Base-by-base conservation (phyloP, 2,113 vertebrate genomes). In the Corythornis cristatus region DNA sequence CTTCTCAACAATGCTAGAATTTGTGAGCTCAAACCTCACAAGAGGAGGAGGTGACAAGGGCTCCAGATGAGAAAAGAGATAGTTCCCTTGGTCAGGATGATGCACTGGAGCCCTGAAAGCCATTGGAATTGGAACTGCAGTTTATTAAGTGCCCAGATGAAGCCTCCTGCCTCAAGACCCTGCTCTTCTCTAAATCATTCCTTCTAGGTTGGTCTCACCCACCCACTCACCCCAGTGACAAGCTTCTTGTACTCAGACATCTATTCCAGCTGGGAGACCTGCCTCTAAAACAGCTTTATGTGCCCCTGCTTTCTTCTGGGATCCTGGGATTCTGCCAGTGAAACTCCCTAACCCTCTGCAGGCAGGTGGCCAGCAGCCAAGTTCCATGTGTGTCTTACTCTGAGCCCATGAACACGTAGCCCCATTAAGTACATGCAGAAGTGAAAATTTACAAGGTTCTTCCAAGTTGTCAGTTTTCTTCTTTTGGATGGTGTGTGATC, bases 351-450 rank as follows among this genome's bases (percentile, higher is more conserved):
- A 86, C 90, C n/a, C 89, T 66, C 50, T 86, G 7, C 72, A 96
- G 90, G 35, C 75, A 71, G 56, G 45, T 94, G 88, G 93, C 93
- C 35, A 88, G 83, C 78, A 83, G 90, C 86, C 90, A 94, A 86
- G 57, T 93, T 93, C 85, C 83, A 33, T 91, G 71, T 86, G 65
- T 71, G 40, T 93, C 86, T 86, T 83, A 90, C 31, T 88, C 37
- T 0, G 5, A 90, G 90, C 89, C 79, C 26, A 25, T 94, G 90
- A 94, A 94, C 96, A 86, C 16, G 4, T 94, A 93, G 56, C 20
- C 61, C 43, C 40, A 20, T 83, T 71, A 93, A 94, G 35, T 86
- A 72, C 6, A 3, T 74, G 85, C 35, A 86, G 43, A 91, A 94
- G 51, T 65, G 81, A 67, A 89, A 91, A 54, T 77, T 58, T 74